These are phyloP conservation scores for Lutjanus argentimaculatus DNA, from an alignment of 2,797 vertebrate genomes.

Conservation along the genomic window DNA sequence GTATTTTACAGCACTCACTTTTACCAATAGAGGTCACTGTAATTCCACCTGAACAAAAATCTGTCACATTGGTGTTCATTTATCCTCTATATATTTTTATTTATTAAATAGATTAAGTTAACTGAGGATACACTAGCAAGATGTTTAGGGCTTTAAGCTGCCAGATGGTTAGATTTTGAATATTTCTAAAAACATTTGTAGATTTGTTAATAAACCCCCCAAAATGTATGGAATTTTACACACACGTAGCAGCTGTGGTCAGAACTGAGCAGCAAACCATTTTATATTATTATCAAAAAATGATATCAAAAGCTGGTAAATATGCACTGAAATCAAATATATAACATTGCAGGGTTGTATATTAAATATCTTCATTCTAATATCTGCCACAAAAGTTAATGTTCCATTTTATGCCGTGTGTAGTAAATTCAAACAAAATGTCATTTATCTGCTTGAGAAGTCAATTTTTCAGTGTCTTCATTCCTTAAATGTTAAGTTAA, in stretches of 20 bases:
- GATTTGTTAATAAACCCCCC: neutral
- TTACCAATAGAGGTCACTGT: slow-evolving; percentile 61
- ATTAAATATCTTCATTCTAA: neutral
- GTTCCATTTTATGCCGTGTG: neutral
- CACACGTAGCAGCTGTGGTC: neutral
- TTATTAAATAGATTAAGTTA: neutral
- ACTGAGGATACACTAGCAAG: no score
- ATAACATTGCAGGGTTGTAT: neutral
- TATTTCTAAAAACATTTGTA: neutral
- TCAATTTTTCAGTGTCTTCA: neutral
- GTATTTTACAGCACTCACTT: neutral
- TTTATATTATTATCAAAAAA: neutral
- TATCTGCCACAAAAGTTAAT: no score
- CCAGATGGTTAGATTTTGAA: neutral
- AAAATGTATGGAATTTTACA: neutral
- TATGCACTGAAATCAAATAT: no score
- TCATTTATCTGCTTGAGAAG: neutral
- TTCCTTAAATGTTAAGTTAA: neutral
- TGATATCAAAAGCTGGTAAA: neutral
- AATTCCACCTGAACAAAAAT: slow-evolving; percentile 14
- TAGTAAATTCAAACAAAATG: neutral
- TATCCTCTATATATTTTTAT: neutral
- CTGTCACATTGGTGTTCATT: neutral
- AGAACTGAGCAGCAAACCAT: neutral
- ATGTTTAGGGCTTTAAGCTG: neutral